Base-by-base conservation (phyloP, 2,888 invertebrate genomes). In the Teleiodes luculella region DNA sequence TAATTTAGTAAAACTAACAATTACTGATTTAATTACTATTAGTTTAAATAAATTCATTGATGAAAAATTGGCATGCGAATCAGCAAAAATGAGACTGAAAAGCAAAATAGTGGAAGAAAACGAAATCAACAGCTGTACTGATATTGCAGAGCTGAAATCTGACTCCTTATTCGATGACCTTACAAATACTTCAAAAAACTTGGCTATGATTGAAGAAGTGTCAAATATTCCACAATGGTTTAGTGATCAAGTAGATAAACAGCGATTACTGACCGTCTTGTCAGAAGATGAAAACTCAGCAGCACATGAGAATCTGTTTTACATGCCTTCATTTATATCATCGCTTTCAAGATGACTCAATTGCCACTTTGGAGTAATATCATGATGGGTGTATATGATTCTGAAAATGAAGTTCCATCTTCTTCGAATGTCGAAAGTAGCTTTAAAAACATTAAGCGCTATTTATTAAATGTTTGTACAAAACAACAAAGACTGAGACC, bases 221-320 rank as follows among this genome's bases (percentile, higher is more conserved):
- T 36, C 36, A 11, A 36, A 36, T 14, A 11, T 36, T 6, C 52
- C 54, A 14, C 48, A 49, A 54, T 56, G 55, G 59, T 57, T 49
- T 46, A 46, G 8, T 47, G 46, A 59, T 11, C 43, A 33, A 43
- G 20, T 57, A 35, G 59, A 57, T 28, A 11, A 43, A 36, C 55
- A 59, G 55, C 57, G 54, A 14, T 8, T 57, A 49, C 39, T 59
- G 24, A 47, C 57, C 31, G 52, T 55, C 47, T 51, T 58, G 8
- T 49, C 47, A 30, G 55, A 55, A 37, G 55, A 46, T 35, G 46
- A 53, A 43, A 52, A 18, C 20, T 36, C 41, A 50, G 35, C 5
- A 43, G 18, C 16, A 3, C 59, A 59, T 16, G 55, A 55, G 3
- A 57, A 55, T 16, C 48, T 59, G 18, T 57, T 50, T 52, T 57